Conservation (phyloP, 2,888 invertebrate species). For the Meghimatium bilineatum region DNA sequence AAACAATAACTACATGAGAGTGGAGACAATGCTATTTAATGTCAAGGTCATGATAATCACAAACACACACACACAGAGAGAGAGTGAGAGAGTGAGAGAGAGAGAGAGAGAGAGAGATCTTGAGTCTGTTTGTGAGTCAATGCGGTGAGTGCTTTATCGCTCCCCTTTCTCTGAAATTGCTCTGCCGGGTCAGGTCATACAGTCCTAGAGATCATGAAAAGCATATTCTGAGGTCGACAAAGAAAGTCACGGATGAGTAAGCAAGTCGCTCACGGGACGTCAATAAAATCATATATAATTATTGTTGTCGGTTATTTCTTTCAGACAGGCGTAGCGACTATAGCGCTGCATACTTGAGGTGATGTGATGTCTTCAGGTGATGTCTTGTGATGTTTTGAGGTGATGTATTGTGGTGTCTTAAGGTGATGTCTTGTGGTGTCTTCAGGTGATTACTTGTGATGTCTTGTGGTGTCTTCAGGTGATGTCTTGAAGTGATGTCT, state of each 20-base stretch:
- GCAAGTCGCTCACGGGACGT: background rate
- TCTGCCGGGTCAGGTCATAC: background rate
- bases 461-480: too few species aligned
- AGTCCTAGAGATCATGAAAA: background rate
- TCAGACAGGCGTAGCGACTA: background rate
- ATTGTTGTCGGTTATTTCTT: background rate
- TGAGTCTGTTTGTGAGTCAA: background rate
- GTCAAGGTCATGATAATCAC: background rate
- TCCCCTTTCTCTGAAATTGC: background rate
- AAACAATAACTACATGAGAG: too few species aligned
- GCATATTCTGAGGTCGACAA: conserved; percentile 15
- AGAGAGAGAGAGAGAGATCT: too few species aligned
- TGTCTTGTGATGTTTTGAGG: too few species aligned
- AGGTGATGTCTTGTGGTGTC: too few species aligned
- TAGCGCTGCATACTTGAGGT: background rate
- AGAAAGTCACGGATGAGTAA: conserved; percentile 27
- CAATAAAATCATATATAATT: background rate
- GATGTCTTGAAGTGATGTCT: too few species aligned
- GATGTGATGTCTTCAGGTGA: too few species aligned
- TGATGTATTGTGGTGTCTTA: too few species aligned
- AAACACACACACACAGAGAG: background rate
- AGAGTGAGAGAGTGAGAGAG: background rate
- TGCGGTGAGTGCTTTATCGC: background rate
- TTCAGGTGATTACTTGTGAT: too few species aligned
- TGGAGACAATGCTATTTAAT: too few species aligned